Evolutionary conservation across 1,140 invertebrate genomes (phyloP).

Genomic region (Zaprionus africanus): DNA sequence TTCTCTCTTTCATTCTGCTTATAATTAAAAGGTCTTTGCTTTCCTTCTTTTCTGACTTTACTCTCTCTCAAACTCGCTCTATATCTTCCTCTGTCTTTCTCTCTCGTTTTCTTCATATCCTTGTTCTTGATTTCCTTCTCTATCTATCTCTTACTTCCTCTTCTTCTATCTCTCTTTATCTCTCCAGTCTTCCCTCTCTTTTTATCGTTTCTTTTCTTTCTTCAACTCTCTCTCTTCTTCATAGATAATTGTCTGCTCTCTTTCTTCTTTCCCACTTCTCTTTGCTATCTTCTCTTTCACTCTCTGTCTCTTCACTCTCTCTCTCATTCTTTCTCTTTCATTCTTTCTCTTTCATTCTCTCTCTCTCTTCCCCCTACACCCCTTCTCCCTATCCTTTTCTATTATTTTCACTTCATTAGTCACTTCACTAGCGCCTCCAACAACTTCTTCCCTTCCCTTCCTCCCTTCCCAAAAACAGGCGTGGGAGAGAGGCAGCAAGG

Average conservation of each 20-base stretch:
- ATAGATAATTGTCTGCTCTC: no score
- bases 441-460: no score
- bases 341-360: background rate
- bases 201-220: no score
- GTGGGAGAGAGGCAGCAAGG: background rate
- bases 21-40: no score
- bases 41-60: no score
- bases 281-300: background rate
- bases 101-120: background rate
- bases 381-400: background rate
- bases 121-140: background rate
- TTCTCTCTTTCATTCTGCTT: no score
- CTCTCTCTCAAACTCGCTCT: background rate
- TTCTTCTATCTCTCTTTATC: background rate
- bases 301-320: no score
- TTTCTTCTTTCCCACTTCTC: background rate
- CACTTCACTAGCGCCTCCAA: conserved; percentile 34
- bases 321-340: background rate
- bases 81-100: background rate
- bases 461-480: background rate
- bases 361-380: no score
- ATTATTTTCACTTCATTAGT: conserved; percentile 12
- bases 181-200: background rate
- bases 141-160: background rate
- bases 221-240: background rate